phyloP scores from a whole-genome alignment of 2,797 vertebrate species.

The Triplophysa yarkandensis region DNA sequence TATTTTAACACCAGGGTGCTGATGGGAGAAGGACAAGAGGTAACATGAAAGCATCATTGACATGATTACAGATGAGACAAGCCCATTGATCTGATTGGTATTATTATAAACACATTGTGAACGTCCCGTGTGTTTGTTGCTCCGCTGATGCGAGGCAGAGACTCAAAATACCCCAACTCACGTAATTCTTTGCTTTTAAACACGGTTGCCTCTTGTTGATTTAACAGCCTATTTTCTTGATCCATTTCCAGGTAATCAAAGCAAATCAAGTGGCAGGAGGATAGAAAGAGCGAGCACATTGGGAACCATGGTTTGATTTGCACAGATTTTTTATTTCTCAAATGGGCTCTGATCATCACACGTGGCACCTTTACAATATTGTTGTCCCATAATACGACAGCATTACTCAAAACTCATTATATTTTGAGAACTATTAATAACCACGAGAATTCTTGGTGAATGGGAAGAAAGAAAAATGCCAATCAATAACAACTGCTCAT shows the following conservation, averaged over 20 bases:
- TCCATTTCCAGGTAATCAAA: constrained; percentile 13
- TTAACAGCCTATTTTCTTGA: constrained; percentile 6
- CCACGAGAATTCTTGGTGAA: not conserved
- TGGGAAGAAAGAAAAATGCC: not conserved
- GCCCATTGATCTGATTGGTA: constrained; percentile 22
- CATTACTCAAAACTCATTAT: not conserved
- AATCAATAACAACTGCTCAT: not conserved
- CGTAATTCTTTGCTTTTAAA: not conserved
- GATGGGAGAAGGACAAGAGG: not conserved
- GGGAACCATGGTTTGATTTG: not conserved
- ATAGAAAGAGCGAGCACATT: not conserved
- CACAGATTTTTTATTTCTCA: not conserved
- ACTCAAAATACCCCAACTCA: not conserved
- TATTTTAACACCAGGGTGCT: not conserved
- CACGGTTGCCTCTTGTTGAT: not conserved
- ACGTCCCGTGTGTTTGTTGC: not conserved
- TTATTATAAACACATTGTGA: constrained; percentile 6
- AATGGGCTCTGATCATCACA: not conserved
- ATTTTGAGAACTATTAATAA: not conserved
- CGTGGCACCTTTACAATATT: not conserved
- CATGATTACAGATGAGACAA: constrained; percentile 10
- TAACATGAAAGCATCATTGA: not conserved
- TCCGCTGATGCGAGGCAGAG: constrained; percentile 9
- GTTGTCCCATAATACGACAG: not conserved
- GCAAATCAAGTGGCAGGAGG: constrained; percentile 8